Percentiles rank a stretch among this genome's conserved stretches.
These are phyloP conservation scores for Perizoma affinitatum DNA, from an alignment of 2,888 invertebrate genomes.

Conservation along the genomic window DNA sequence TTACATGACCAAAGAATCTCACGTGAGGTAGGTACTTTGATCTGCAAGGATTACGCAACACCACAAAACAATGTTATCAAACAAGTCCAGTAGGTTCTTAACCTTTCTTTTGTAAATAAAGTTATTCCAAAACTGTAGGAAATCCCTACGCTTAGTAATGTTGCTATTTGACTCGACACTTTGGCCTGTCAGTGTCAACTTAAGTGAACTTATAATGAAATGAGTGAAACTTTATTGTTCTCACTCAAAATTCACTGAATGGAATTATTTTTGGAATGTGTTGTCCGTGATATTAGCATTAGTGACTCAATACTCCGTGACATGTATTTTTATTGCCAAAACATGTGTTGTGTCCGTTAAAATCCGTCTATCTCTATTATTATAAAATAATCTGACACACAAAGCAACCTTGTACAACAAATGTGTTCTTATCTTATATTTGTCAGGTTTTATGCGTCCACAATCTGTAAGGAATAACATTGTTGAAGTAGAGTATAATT, in stretches of 20 bases:
- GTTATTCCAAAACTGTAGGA: slow-evolving; percentile 15
- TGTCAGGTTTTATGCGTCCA: too few relatives aligned
- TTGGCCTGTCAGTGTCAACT: too few relatives aligned
- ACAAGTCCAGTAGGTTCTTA: slow-evolving; percentile 16
- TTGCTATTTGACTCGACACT: too few relatives aligned
- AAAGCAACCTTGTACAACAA: too few relatives aligned
- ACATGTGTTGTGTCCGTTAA: slow-evolving; percentile 23
- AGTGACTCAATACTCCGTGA: slow-evolving; percentile 25
- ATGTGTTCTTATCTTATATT: too few relatives aligned
- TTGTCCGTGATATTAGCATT: not conserved
- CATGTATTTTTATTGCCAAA: slow-evolving; percentile 30
- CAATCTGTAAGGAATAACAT: too few relatives aligned
- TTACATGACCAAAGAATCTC: slow-evolving; percentile 15
- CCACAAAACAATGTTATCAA: not conserved
- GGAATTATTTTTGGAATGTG: too few relatives aligned
- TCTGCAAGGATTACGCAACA: slow-evolving; percentile 9
- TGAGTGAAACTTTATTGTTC: too few relatives aligned
- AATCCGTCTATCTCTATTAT: not conserved
- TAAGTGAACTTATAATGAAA: too few relatives aligned
- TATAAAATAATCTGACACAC: too few relatives aligned
- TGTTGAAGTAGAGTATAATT: too few relatives aligned
- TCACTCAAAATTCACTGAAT: too few relatives aligned
- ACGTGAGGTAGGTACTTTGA: slow-evolving; percentile 12
- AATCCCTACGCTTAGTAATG: not conserved
- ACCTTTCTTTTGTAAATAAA: not conserved